Percentiles rank a stretch among this genome's conserved stretches.
Evolutionary conservation across 2,888 invertebrate species (phyloP).

Genomic region (Ptychoptera contaminata): DNA sequence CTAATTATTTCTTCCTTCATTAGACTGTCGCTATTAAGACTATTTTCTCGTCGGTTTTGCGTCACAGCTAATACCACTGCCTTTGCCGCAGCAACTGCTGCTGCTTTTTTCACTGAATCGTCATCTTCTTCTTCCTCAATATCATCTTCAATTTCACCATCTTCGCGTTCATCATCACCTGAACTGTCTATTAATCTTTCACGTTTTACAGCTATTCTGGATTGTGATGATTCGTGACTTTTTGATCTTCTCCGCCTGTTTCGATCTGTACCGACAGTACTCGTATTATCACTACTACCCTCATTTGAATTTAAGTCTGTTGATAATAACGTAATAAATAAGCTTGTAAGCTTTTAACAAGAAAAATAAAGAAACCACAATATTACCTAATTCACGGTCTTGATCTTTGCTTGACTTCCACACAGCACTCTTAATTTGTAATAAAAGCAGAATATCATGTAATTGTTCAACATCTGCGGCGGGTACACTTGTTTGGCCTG

Average conservation of each 20-base stretch:
- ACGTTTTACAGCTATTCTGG: conserved; percentile 10
- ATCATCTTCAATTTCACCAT: conserved; percentile 22
- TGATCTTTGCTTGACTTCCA: conserved; percentile 39
- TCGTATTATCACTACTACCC: conserved; percentile 23
- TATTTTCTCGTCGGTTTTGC: too few species aligned
- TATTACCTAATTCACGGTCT: too few species aligned
- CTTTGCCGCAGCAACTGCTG: conserved; percentile 4
- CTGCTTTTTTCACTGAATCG: too few species aligned
- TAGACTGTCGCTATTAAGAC: conserved; percentile 12
- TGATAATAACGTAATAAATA: not conserved
- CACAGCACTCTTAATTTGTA: conserved; percentile 73
- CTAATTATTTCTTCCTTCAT: conserved; percentile 10
- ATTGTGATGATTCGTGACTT: conserved; percentile 12
- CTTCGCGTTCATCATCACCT: conserved; percentile 10
- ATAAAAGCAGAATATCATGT: conserved; percentile 64
- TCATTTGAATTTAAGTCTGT: too few species aligned
- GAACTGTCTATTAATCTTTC: conserved; percentile 11
- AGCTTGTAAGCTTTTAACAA: too few species aligned
- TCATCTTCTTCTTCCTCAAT: conserved; percentile 22
- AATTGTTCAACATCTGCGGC: conserved; percentile 58
- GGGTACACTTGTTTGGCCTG: conserved; percentile 53
- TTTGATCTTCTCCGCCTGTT: conserved; percentile 9
- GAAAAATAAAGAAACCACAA: too few species aligned
- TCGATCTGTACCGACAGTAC: conserved; percentile 35
- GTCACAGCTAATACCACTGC: conserved; percentile 6